Evolutionary conservation across 2,797 vertebrate genomes (phyloP), one percentile per base, ranked within the genome.

Genomic region (Crax fasciolata): DNA sequence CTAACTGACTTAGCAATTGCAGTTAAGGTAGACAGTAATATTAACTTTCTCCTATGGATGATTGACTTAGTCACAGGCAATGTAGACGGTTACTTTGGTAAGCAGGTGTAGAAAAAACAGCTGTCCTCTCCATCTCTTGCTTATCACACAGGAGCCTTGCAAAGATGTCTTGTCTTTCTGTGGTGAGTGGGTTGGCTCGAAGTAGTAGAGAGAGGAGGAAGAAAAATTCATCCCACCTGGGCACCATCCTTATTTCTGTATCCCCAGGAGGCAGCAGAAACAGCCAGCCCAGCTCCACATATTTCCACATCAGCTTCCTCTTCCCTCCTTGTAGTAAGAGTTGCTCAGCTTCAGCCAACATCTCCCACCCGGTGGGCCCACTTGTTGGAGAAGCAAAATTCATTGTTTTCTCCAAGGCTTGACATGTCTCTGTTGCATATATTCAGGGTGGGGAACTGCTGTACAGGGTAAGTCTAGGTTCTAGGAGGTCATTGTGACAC

Each of bases 11-110:
- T 51, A 63, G 30, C 19, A 92, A 66, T 43, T 13, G 2, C 4
- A 15, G 20, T 49, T 65, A 41, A 57, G 57, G 13, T 43, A 15
- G 30, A 35, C 6, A 43, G 11, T 12, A 35, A 54, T 44, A 66
- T 59, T 73, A 70, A 44, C 10, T 83, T 0, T 0, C 8, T 46
- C 15, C n/a, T 71, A 10, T 2, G 71, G 49, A 6, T 62, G 24
- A 74, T 4, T 76, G 67, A 83, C 87, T 77, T 57, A 35, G 30
- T 48, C 10, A 8, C 11, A 13, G 35, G 4, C 17, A 55, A 73
- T 17, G 20, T 7, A 90, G 35, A 27, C n/a, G 38, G 21, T 18
- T 90, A 46, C 8, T 90, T 75, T 66, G 48, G 52, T 76, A 82
- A 76, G 13, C 24, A 67, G 32, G 25, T 15, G 11, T 1, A 55